Percentiles rank a stretch among this genome's conserved stretches.
These are phyloP conservation scores for Philaethria dido DNA, from an alignment of 2,888 invertebrate genomes.

Conservation along the genomic window DNA sequence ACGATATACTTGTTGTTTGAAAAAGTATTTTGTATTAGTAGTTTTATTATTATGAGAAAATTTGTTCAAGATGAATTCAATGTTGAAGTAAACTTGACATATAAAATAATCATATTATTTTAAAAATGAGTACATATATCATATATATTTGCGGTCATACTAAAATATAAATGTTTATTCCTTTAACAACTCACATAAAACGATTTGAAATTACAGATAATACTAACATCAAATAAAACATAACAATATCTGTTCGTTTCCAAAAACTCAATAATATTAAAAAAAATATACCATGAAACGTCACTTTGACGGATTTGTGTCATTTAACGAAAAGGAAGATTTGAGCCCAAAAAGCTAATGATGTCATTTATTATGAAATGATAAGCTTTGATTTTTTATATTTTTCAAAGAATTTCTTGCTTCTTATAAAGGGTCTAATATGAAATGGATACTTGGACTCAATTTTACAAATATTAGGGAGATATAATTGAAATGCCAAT, in stretches of 20 bases:
- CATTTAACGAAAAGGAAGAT: constrained; percentile 45
- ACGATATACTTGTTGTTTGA: constrained; percentile 2
- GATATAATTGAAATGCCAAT: constrained; percentile 28
- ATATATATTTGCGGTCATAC: too few relatives aligned
- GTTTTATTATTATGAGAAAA: too few relatives aligned
- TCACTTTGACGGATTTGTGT: constrained; percentile 54
- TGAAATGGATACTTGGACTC: constrained; percentile 4
- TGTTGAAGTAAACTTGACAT: too few relatives aligned
- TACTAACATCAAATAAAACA: constrained; percentile 8
- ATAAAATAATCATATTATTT: too few relatives aligned
- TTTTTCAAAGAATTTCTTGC: constrained; percentile 32
- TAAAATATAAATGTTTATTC: neutral
- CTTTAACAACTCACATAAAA: neutral
- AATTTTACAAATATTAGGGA: neutral
- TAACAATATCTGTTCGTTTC: constrained; percentile 3
- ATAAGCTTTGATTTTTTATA: constrained; percentile 36
- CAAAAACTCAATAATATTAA: constrained; percentile 21
- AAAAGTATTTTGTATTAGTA: neutral
- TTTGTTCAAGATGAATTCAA: too few relatives aligned
- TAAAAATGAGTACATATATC: too few relatives aligned
- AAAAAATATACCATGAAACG: constrained; percentile 37
- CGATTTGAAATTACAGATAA: constrained; percentile 11
- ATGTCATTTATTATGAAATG: constrained; percentile 40
- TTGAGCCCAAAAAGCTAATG: constrained; percentile 36
- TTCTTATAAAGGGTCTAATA: neutral